Conservation (phyloP, 1,140 invertebrate genomes). For the Episyrphus balteatus region DNA sequence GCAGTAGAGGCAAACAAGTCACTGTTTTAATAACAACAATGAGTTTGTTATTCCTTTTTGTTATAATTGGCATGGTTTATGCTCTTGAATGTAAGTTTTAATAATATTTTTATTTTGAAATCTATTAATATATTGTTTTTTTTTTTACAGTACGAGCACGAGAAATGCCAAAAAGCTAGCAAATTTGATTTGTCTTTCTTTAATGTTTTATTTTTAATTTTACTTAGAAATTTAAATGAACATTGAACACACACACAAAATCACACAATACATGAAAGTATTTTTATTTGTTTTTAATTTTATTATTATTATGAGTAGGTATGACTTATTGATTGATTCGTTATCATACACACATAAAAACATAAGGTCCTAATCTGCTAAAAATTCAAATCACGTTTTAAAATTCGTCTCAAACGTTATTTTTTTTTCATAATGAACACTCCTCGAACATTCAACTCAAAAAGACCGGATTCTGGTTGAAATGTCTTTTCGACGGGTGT, state of each 20-base stretch:
- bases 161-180: constrained; percentile 37
- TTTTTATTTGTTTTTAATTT: not conserved
- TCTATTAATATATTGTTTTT: constrained; percentile 14
- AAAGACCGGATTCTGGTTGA: no score
- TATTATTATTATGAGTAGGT: no score
- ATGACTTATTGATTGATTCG: no score
- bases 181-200: not conserved
- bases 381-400: no score
- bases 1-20: constrained; percentile 60
- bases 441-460: no score
- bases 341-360: no score
- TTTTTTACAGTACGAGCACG: constrained; percentile 48
- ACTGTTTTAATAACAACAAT: constrained; percentile 67
- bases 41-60: constrained; percentile 64
- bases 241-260: no score
- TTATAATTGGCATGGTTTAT: constrained; percentile 61
- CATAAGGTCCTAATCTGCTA: no score
- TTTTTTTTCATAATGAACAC: no score
- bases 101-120: not conserved
- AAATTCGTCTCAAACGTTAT: no score
- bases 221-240: not conserved
- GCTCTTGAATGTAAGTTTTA: constrained; percentile 52
- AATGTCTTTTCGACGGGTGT: no score
- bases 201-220: not conserved
- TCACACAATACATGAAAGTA: not conserved